Evolutionary conservation across 2,888 invertebrate species (phyloP).

Genomic region (Quadroppia sp.): DNA sequence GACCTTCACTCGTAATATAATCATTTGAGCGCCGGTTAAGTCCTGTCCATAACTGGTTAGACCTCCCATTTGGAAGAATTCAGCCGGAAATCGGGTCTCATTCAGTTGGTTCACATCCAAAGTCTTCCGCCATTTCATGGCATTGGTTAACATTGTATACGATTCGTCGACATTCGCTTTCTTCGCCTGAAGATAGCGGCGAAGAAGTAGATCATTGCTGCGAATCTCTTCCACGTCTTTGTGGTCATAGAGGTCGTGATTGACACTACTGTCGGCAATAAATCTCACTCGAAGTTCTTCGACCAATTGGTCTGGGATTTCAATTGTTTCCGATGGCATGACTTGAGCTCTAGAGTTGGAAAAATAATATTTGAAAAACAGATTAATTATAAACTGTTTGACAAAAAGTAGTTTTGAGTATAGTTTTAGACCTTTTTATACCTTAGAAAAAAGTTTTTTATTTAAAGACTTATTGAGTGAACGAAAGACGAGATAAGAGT

Average conservation of each 20-base stretch:
- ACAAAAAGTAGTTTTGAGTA: too few relatives aligned
- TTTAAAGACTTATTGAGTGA: too few relatives aligned
- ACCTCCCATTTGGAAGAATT: conserved; percentile 12
- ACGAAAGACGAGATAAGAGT: not conserved
- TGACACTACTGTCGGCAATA: not conserved
- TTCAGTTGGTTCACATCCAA: conserved; percentile 43
- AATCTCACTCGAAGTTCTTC: not conserved
- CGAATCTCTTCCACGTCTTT: conserved; percentile 51
- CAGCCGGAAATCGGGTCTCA: not conserved
- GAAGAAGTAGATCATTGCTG: conserved; percentile 50
- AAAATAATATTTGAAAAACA: too few relatives aligned
- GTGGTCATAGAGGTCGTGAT: conserved; percentile 50
- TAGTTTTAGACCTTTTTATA: too few relatives aligned
- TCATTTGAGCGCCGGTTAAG: conserved; percentile 5
- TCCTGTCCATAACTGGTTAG: conserved; percentile 1
- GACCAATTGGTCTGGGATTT: not conserved
- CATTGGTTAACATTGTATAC: conserved; percentile 50
- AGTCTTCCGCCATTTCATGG: conserved; percentile 52
- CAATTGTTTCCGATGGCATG: not conserved
- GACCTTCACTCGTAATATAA: not conserved
- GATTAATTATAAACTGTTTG: too few relatives aligned
- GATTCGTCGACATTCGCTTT: conserved; percentile 51
- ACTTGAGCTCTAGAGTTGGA: not conserved
- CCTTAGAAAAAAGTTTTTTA: too few relatives aligned
- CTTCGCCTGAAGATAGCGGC: conserved; percentile 50